A percentile compares a stretch with the other conserved stretches of the same genome.
Evolutionary conservation across 2,888 invertebrate species (phyloP).

Genomic region (Crematogaster levior): DNA sequence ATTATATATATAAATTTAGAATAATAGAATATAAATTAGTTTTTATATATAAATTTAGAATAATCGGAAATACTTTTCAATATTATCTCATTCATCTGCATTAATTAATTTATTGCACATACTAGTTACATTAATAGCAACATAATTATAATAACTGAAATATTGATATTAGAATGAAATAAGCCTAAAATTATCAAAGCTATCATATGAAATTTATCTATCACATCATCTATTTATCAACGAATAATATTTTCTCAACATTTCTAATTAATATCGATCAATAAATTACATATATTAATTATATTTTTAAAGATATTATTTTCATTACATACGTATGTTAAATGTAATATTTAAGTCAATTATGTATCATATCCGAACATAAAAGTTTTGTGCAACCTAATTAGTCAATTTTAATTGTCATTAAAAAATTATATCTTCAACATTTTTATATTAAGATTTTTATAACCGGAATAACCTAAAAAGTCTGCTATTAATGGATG

Average conservation of each 20-base stretch:
- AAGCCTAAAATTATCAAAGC: background rate
- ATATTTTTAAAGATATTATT: background rate
- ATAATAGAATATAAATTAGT: no score
- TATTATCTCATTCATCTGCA: background rate
- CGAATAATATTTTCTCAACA: background rate
- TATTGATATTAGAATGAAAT: background rate
- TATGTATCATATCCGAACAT: background rate
- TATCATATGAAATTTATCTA: background rate
- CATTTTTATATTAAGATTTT: background rate
- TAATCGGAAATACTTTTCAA: background rate
- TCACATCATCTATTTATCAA: no score
- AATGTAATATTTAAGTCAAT: background rate
- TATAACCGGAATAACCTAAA: background rate
- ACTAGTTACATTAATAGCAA: background rate
- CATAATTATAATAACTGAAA: background rate
- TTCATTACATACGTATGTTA: background rate
- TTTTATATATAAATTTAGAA: no score
- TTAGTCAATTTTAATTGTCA: background rate
- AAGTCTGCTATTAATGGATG: background rate
- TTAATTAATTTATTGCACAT: background rate
- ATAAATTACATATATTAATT: background rate
- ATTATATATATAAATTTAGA: no score
- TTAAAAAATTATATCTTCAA: background rate
- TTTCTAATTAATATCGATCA: background rate
- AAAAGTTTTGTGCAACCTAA: background rate